phyloP scores from a whole-genome alignment of 1,140 invertebrate genomes.

The Amyelois transitella region DNA sequence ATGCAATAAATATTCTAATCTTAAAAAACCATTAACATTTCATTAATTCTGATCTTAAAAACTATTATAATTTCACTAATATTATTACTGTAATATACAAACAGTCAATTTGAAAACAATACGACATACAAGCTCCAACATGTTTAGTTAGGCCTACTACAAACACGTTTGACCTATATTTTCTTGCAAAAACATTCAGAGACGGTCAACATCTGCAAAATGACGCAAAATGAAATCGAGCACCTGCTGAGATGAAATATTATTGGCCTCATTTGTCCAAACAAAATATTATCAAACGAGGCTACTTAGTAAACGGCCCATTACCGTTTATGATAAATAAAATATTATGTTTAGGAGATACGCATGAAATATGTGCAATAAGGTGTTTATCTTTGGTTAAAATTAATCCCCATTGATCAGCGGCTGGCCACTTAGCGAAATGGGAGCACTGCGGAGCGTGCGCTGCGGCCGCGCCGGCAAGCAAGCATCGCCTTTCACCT shows the following conservation, averaged over 20 bases:
- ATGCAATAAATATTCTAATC: too few relatives aligned
- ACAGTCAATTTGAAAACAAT: not conserved
- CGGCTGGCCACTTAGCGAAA: constrained; percentile 37
- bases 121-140: not conserved
- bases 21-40: too few relatives aligned
- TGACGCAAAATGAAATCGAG: not conserved
- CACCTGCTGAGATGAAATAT: not conserved
- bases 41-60: too few relatives aligned
- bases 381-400: constrained; percentile 17
- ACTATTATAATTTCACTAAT: too few relatives aligned
- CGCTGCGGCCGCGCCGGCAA: constrained; percentile 21
- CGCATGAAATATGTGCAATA: constrained; percentile 16
- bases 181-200: not conserved
- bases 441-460: constrained; percentile 27
- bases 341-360: not conserved
- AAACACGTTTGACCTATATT: constrained; percentile 1
- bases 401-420: constrained; percentile 41
- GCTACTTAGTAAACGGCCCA: not conserved
- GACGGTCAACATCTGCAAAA: not conserved
- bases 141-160: not conserved
- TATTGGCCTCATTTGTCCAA: not conserved
- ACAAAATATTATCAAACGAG: not conserved
- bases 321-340: not conserved
- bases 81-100: too few relatives aligned
- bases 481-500: constrained; percentile 41